Conservation (phyloP, 2,797 vertebrate genomes). For the Anomalospiza imberbis region DNA sequence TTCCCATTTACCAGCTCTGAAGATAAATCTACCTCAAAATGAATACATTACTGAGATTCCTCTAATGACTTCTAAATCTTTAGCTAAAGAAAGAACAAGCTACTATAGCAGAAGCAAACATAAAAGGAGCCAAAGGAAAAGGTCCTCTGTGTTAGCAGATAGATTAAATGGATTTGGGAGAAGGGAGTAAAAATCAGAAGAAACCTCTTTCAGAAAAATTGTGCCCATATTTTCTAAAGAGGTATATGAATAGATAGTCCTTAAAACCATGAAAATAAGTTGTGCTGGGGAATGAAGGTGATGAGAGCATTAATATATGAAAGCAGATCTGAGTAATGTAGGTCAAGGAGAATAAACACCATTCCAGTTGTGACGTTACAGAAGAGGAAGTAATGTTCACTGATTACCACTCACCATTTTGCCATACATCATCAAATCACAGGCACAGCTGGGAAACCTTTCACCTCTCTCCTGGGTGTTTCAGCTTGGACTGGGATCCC, state of each 20-base stretch:
- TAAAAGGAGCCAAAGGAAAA: conserved; percentile 25
- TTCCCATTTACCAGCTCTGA: conserved; percentile 5
- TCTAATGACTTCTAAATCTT: conserved; percentile 35
- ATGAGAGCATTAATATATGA: not conserved
- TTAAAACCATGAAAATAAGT: not conserved
- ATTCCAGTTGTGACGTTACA: not conserved
- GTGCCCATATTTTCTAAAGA: not conserved
- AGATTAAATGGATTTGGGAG: not conserved
- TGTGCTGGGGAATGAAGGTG: not conserved
- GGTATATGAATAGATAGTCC: not conserved
- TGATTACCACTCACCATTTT: not conserved
- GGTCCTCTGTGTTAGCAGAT: not conserved
- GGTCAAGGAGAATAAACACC: not conserved
- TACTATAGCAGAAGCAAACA: not conserved
- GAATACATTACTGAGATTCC: conserved; percentile 20
- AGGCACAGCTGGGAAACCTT: not conserved
- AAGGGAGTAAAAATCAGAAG: not conserved
- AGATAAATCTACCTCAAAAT: conserved; percentile 23
- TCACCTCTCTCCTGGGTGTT: not conserved
- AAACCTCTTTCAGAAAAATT: not conserved
- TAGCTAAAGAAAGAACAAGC: conserved; percentile 30
- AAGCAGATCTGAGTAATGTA: not conserved
- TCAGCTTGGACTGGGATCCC: not conserved
- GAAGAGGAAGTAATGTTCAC: not conserved
- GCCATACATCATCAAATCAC: not conserved